These are phyloP conservation scores for Drosophila murphyi DNA, from an alignment of 1,140 invertebrate genomes.

Conservation along the genomic window DNA sequence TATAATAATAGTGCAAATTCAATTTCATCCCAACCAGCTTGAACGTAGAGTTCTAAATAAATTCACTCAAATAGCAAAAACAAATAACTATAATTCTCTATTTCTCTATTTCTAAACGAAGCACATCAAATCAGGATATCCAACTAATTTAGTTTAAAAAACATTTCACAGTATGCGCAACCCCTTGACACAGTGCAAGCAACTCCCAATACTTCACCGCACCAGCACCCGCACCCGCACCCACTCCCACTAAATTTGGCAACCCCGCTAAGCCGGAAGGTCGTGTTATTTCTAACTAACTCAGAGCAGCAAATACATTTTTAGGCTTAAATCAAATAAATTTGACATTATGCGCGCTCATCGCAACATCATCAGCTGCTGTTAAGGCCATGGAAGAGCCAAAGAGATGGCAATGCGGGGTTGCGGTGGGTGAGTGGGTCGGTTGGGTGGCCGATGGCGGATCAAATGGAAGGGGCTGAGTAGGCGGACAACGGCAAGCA, in stretches of 20 bases:
- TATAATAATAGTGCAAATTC: too few species aligned
- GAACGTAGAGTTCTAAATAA: background rate
- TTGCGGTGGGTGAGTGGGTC: background rate
- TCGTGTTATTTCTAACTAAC: constrained; percentile 8
- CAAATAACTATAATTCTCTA: background rate
- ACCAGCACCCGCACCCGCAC: too few species aligned
- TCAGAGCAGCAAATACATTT: constrained; percentile 14
- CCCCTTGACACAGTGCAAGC: background rate
- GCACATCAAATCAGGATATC: background rate
- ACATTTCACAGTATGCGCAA: background rate
- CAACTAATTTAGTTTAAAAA: background rate
- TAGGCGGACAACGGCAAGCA: background rate
- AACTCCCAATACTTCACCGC: background rate
- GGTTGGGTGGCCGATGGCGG: background rate
- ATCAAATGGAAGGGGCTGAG: background rate
- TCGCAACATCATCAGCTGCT: constrained; percentile 60
- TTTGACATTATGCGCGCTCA: constrained; percentile 65
- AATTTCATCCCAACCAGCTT: too few species aligned
- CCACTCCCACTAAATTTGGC: too few species aligned
- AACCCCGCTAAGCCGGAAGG: background rate
- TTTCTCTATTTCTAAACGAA: too few species aligned
- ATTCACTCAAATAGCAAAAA: background rate
- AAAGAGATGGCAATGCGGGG: background rate
- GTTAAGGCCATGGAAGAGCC: constrained; percentile 40
- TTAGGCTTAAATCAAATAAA: constrained; percentile 38